Percentiles rank a stretch among this genome's conserved stretches.
Conservation (phyloP, 2,888 invertebrate species). For the Drosophila anomalata region DNA sequence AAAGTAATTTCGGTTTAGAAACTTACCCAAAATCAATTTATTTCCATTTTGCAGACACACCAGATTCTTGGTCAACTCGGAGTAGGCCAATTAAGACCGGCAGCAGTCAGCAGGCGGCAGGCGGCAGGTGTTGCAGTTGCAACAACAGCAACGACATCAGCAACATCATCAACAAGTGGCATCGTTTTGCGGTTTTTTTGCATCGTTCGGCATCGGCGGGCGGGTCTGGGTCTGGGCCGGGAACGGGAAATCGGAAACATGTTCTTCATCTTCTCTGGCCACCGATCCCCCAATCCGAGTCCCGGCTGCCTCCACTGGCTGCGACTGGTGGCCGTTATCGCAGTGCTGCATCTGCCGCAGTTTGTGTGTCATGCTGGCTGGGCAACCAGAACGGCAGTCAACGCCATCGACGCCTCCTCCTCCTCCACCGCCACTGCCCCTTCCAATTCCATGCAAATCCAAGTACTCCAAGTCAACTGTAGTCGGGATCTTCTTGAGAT, state of each 20-base stretch:
- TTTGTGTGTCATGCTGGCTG: conserved; percentile 80
- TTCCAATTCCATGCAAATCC: conserved; percentile 81
- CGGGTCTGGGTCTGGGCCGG: conserved; percentile 31
- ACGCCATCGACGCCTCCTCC: conserved; percentile 35
- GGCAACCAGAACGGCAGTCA: conserved; percentile 75
- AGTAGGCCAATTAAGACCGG: conserved; percentile 48
- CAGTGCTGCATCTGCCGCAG: conserved; percentile 69
- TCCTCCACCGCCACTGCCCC: conserved; percentile 3
- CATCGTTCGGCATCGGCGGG: conserved; percentile 11
- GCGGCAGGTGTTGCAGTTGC: conserved; percentile 11
- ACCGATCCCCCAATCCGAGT: conserved; percentile 5
- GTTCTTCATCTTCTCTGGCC: conserved; percentile 56
- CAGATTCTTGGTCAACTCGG: conserved; percentile 26
- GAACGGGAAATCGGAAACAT: conserved; percentile 78
- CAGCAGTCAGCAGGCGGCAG: not conserved
- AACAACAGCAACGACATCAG: conserved; percentile 2
- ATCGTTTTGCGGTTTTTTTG: conserved; percentile 60
- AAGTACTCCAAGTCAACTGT: conserved; percentile 87
- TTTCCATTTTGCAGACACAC: conserved; percentile 36
- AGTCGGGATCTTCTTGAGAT: conserved; percentile 87
- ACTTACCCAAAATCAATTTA: conserved; percentile 11
- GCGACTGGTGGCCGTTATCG: conserved; percentile 70
- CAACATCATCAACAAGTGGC: conserved; percentile 61
- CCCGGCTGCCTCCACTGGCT: conserved; percentile 59
- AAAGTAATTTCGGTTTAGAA: not conserved